These are phyloP conservation scores for Stictocephala bisonia DNA, from an alignment of 2,888 invertebrate species.

Conservation along the genomic window DNA sequence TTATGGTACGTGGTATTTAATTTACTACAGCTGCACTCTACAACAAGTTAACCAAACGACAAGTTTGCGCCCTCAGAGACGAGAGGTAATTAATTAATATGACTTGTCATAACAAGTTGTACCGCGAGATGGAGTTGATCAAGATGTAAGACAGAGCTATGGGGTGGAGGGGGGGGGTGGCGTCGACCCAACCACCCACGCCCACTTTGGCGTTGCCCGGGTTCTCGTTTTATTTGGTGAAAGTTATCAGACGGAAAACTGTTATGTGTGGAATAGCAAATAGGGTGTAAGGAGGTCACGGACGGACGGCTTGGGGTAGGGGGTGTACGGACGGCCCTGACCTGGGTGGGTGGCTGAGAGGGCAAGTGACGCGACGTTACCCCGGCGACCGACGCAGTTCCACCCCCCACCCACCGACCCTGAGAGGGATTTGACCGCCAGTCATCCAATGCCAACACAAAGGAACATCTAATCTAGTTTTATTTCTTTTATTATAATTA, in stretches of 20 bases:
- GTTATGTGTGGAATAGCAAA: constrained; percentile 50
- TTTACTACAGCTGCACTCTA: too few species aligned
- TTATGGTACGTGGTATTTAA: too few species aligned
- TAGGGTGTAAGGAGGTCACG: constrained; percentile 45
- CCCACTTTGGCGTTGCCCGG: neutral
- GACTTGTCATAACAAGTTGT: too few species aligned
- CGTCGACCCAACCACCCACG: constrained; percentile 7
- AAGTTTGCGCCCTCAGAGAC: too few species aligned
- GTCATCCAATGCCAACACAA: too few species aligned
- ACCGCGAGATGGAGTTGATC: neutral
- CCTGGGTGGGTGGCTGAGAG: constrained; percentile 42
- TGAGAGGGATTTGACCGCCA: too few species aligned
- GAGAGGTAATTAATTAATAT: too few species aligned
- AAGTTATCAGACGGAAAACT: constrained; percentile 43
- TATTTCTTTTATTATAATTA: too few species aligned
- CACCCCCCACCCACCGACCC: neutral
- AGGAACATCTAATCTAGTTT: too few species aligned
- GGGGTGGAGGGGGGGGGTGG: neutral
- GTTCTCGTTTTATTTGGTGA: constrained; percentile 24
- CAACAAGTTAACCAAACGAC: too few species aligned
- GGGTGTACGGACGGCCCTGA: constrained; percentile 29
- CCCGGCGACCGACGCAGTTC: constrained; percentile 15
- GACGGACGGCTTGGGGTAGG: neutral
- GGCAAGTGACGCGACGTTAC: constrained; percentile 29
- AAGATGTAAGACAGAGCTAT: neutral